Conservation (phyloP, 2,888 invertebrate species). For the Linyphia triangularis region DNA sequence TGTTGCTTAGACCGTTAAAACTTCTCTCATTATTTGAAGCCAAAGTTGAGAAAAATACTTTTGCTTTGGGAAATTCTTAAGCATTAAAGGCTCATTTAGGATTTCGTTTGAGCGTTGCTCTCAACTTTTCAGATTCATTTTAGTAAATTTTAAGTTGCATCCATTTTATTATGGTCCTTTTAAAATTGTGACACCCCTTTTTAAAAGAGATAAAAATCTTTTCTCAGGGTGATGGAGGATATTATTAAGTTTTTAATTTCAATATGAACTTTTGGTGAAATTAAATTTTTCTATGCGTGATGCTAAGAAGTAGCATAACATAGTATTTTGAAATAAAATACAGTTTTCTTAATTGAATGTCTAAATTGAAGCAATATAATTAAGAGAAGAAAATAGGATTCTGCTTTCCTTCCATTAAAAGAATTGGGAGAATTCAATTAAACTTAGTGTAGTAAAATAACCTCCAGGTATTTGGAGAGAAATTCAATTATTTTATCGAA, state of each 20-base stretch:
- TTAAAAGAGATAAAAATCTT: not conserved
- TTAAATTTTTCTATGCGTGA: slow-evolving; percentile 1
- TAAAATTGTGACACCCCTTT: not conserved
- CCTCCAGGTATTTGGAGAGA: too few species aligned
- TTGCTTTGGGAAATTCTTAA: not conserved
- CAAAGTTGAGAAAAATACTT: not conserved
- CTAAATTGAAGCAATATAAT: not conserved
- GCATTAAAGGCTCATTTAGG: slow-evolving; percentile 36
- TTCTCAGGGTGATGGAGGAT: not conserved
- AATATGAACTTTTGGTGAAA: not conserved
- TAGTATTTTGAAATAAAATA: not conserved
- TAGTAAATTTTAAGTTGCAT: not conserved
- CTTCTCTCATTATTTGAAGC: slow-evolving; percentile 22
- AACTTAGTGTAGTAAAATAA: too few species aligned
- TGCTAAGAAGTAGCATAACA: not conserved
- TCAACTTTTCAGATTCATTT: slow-evolving; percentile 16
- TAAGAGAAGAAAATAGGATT: too few species aligned
- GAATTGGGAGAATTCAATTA: too few species aligned
- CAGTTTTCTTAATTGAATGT: slow-evolving; percentile 19
- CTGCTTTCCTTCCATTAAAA: too few species aligned
- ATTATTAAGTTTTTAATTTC: slow-evolving; percentile 24
- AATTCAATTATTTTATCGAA: too few species aligned
- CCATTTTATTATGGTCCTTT: not conserved
- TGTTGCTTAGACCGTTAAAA: not conserved
- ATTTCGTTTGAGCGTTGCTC: not conserved